phyloP scores from a whole-genome alignment of 2,113 vertebrate genomes.

The Archilochus colubris region DNA sequence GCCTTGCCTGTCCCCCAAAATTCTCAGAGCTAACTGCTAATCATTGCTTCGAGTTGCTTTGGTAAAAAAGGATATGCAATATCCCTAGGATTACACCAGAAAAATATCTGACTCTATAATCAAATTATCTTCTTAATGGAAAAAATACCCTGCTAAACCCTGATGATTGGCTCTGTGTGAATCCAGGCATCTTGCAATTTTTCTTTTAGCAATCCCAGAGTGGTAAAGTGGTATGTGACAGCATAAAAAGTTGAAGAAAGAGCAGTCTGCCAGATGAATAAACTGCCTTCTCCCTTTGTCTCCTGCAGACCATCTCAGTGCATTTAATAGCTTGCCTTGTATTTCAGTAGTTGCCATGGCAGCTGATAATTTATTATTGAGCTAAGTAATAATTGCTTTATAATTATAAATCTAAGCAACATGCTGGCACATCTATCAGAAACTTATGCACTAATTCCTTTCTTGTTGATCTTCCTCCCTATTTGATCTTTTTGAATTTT shows the following conservation, averaged over 20 bases:
- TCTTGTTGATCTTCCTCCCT: slow-evolving; percentile 21
- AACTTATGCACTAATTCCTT: slow-evolving; percentile 44
- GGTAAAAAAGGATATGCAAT: not conserved
- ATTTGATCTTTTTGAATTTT: slow-evolving; percentile 29
- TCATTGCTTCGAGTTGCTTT: not conserved
- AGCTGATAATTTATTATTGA: slow-evolving; percentile 68
- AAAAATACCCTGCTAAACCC: not conserved
- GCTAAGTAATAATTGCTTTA: slow-evolving; percentile 59
- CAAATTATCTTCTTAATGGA: slow-evolving; percentile 24
- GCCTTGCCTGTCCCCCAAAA: not conserved
- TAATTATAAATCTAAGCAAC: slow-evolving; percentile 60
- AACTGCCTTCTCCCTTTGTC: slow-evolving; percentile 25
- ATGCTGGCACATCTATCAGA: slow-evolving; percentile 35
- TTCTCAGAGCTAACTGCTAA: not conserved
- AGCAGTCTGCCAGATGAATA: not conserved
- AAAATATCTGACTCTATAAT: not conserved
- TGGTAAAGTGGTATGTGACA: not conserved
- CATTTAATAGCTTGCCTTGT: slow-evolving; percentile 33
- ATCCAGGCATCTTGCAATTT: slow-evolving; percentile 9
- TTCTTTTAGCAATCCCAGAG: not conserved
- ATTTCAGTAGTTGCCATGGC: slow-evolving; percentile 57
- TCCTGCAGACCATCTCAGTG: not conserved
- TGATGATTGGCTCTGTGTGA: not conserved
- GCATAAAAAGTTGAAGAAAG: not conserved
- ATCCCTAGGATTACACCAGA: not conserved